Evolutionary conservation across 2,797 vertebrate genomes (phyloP).

Genomic region (Lepidocolaptes lacrymiger): DNA sequence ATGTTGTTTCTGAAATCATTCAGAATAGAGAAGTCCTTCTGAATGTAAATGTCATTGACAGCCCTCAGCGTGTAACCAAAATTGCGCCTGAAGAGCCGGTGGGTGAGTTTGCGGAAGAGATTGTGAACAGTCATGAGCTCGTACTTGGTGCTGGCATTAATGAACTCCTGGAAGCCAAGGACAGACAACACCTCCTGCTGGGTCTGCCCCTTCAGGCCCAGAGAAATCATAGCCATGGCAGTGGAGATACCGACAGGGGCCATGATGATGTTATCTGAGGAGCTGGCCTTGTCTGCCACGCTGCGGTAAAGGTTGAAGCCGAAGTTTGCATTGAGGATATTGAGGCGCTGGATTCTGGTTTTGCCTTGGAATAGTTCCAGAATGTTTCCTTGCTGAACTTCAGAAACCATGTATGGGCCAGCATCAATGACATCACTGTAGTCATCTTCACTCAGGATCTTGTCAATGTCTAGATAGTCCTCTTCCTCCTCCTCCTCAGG

Average conservation of each 20-base stretch:
- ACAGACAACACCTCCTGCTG: constrained; percentile 85
- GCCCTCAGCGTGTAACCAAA: constrained; percentile 93
- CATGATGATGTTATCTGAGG: constrained; percentile 90
- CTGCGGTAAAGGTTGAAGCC: constrained; percentile 91
- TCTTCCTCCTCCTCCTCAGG: constrained; percentile 90
- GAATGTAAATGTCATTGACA: constrained; percentile 91
- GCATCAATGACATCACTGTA: constrained; percentile 87
- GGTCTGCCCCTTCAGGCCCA: constrained; percentile 83
- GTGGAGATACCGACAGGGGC: constrained; percentile 95
- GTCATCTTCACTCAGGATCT: constrained; percentile 83
- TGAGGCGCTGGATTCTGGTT: constrained; percentile 92
- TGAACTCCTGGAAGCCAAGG: constrained; percentile 89
- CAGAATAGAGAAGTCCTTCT: constrained; percentile 80
- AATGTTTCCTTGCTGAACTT: constrained; percentile 83
- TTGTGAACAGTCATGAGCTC: constrained; percentile 90
- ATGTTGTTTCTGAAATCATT: constrained; percentile 83
- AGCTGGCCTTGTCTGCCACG: constrained; percentile 81
- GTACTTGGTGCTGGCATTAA: constrained; percentile 92
- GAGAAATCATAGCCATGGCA: constrained; percentile 93
- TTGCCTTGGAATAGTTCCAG: constrained; percentile 89
- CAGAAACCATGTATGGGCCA: constrained; percentile 80
- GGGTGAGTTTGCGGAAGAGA: constrained; percentile 94
- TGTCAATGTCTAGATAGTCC: constrained; percentile 93
- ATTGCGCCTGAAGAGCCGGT: constrained; percentile 93
- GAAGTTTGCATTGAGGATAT: constrained; percentile 88